These are phyloP conservation scores for Aphidius gifuensis DNA, from an alignment of 1,140 invertebrate species.

Conservation along the genomic window DNA sequence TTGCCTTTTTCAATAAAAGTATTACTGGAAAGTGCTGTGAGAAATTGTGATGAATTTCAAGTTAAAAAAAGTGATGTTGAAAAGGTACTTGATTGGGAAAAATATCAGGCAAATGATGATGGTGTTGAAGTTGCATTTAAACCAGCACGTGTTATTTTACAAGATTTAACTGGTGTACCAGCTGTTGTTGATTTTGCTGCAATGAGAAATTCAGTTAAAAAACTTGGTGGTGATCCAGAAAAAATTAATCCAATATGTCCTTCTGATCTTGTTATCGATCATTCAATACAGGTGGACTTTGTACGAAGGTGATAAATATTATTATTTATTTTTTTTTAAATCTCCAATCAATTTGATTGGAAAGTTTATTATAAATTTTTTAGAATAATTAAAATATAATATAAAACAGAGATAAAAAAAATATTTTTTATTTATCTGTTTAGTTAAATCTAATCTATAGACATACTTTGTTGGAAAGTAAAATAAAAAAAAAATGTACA, in stretches of 20 bases:
- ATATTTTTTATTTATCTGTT: too few relatives aligned
- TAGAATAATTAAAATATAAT: too few relatives aligned
- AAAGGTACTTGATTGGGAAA: slow-evolving; percentile 89
- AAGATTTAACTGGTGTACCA: slow-evolving; percentile 96
- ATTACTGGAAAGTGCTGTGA: slow-evolving; percentile 89
- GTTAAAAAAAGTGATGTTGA: slow-evolving; percentile 81
- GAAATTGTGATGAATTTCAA: slow-evolving; percentile 96
- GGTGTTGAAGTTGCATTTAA: slow-evolving; percentile 94
- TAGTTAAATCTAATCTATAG: too few relatives aligned
- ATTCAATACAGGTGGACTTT: slow-evolving; percentile 97
- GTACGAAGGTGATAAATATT: slow-evolving; percentile 67
- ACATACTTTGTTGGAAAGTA: too few relatives aligned
- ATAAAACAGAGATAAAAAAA: too few relatives aligned
- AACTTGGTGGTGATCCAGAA: slow-evolving; percentile 82
- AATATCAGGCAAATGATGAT: slow-evolving; percentile 64
- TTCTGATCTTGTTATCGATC: slow-evolving; percentile 96
- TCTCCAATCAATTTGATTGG: slow-evolving; percentile 3
- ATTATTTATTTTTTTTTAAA: slow-evolving; percentile 17
- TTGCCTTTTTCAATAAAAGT: slow-evolving; percentile 94
- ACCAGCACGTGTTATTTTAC: slow-evolving; percentile 91
- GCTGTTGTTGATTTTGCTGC: slow-evolving; percentile 98
- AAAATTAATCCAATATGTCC: slow-evolving; percentile 97
- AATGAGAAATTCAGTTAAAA: slow-evolving; percentile 93
- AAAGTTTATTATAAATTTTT: not conserved
- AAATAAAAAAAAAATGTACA: too few relatives aligned